phyloP scores from a whole-genome alignment of 2,888 invertebrate species.

The Athalia circularis region DNA sequence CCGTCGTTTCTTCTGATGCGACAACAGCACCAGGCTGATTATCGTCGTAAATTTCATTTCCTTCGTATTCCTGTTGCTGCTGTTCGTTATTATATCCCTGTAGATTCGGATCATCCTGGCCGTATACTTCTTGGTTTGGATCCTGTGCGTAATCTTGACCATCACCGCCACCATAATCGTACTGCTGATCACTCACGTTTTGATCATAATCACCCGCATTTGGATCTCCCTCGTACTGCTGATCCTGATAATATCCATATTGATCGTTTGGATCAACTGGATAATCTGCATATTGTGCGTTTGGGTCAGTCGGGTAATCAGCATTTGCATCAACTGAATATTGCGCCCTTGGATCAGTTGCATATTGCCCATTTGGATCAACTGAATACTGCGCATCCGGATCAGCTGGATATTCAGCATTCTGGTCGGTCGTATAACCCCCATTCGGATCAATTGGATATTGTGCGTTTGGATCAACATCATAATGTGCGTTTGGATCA shows the following conservation, averaged over 20 bases:
- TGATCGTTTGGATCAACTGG: constrained; percentile 44
- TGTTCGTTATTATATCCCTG: constrained; percentile 11
- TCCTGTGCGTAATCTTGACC: constrained; percentile 27
- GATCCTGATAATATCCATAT: constrained; percentile 40
- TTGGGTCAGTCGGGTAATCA: constrained; percentile 30
- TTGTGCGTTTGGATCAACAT: constrained; percentile 42
- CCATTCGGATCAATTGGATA: constrained; percentile 27
- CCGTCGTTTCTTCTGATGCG: too few relatives aligned
- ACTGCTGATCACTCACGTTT: constrained; percentile 35
- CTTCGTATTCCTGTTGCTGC: neutral
- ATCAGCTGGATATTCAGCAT: constrained; percentile 48
- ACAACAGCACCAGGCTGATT: neutral
- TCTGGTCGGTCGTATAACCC: constrained; percentile 37
- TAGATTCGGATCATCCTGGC: neutral
- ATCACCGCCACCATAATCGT: neutral
- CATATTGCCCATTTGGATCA: constrained; percentile 42
- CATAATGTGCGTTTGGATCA: constrained; percentile 41
- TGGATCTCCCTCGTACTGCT: constrained; percentile 47
- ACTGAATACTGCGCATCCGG: constrained; percentile 46
- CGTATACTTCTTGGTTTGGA: constrained; percentile 51
- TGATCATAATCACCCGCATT: constrained; percentile 9
- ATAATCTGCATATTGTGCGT: constrained; percentile 34
- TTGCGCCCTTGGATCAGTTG: constrained; percentile 38
- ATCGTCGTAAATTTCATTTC: constrained; percentile 17
- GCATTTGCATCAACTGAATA: constrained; percentile 36